Base-by-base conservation (phyloP, 1,140 invertebrate genomes). In the Drosophila parvula region DNA sequence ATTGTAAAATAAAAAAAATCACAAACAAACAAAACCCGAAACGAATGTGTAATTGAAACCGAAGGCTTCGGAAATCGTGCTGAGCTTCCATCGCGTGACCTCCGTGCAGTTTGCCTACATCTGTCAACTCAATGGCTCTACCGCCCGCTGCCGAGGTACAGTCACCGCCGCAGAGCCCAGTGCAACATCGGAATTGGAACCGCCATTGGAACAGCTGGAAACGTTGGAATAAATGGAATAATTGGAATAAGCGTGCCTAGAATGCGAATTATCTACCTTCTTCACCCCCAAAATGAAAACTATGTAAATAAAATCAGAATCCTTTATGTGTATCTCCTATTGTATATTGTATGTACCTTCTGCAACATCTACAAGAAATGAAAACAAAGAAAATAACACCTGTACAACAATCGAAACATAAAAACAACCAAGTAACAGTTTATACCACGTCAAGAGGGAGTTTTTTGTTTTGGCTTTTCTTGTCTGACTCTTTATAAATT, bases 21-120 rank as follows among this genome's bases (percentile, higher is more conserved):
- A 16, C 14, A 48, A 62, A 64, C 36, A 61, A 48, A 51, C 22
- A 36, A 70, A 69, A 34, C 11, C 22, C 18, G 45, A 57, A 53
- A 43, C 14, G 7, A 47, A 79, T 64, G 48, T 51, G 51, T 55
- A 58, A 62, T 57, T 58, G 18, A 59, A 64, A 60, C 44, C 44
- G 43, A 81, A 90, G 93, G 92, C 92, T 34, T 84, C 92, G 57
- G 92, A 93, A 81, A 91, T 92, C 65, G 92, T 92, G 73, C 78
- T 92, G 81, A 92, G 92, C 81, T 92, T 93, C 59, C 93, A 93
- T 82, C 92, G 93, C 74, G 82, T 93, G 78, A 93, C 93, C 81
- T 93, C 92, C 45, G 84, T 93, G 79, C 91, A 81, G 47, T 92
- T 93, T 80, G 92, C 93, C 43, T 89, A 89, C 59, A 74, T 90